phyloP scores from a whole-genome alignment of 2,113 vertebrate genomes.

The Stercorarius parasiticus region DNA sequence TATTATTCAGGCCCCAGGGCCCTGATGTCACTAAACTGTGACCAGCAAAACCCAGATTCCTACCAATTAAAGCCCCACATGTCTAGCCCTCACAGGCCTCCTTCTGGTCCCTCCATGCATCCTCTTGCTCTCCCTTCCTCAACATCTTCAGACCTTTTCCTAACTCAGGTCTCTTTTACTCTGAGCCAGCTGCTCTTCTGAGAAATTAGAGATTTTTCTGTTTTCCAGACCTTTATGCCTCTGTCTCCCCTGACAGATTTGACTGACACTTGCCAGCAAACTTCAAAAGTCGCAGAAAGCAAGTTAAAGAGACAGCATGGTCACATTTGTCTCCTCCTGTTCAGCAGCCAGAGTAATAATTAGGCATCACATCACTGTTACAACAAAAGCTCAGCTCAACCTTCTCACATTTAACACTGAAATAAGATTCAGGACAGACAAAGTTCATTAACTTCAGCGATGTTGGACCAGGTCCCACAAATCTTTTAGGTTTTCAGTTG shows the following conservation, averaged over 20 bases:
- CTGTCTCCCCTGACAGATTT: background rate
- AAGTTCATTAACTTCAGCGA: background rate
- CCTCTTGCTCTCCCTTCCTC: background rate
- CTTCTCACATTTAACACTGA: background rate
- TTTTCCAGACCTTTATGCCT: background rate
- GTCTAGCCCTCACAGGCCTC: background rate
- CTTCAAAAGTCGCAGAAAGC: background rate
- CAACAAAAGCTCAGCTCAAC: background rate
- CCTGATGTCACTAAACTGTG: background rate
- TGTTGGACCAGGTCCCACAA: background rate
- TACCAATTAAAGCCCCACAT: background rate
- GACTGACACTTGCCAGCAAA: background rate
- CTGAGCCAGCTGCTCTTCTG: background rate
- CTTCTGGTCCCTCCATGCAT: background rate
- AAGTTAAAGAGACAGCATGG: background rate
- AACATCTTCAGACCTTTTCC: background rate
- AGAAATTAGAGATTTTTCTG: background rate
- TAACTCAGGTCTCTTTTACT: background rate
- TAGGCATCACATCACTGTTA: background rate
- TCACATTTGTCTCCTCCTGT: background rate
- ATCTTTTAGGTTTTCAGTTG: background rate
- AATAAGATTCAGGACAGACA: background rate
- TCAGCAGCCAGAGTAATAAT: background rate
- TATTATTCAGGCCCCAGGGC: background rate
- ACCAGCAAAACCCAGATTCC: background rate